Percentiles rank a stretch among this genome's conserved stretches.
Conservation (phyloP, 2,113 vertebrate genomes). For the Ptychochromis oligacanthus region DNA sequence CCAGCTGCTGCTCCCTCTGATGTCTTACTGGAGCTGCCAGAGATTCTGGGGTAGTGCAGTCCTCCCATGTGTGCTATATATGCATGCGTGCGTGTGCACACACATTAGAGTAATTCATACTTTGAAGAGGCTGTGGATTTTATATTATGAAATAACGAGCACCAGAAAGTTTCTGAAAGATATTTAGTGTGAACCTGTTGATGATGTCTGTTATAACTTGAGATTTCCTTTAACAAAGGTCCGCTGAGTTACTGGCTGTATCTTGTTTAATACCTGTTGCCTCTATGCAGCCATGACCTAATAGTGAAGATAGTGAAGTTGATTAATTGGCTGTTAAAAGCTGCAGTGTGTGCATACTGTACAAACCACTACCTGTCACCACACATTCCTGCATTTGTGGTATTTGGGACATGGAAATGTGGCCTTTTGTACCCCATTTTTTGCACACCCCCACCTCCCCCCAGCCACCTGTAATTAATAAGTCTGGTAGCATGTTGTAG, state of each 20-base stretch:
- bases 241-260: background rate
- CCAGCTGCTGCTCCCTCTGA: conserved; percentile 54
- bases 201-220: background rate
- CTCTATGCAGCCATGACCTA: background rate
- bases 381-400: background rate
- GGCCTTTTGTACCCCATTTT: too few species aligned
- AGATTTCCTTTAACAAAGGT: background rate
- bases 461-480: too few species aligned
- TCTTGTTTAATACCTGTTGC: background rate
- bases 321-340: background rate
- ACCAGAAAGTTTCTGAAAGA: background rate
- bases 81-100: background rate
- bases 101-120: background rate
- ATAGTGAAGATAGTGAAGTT: background rate
- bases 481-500: too few species aligned
- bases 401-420: background rate
- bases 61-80: background rate
- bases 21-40: conserved; percentile 56
- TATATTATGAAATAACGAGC: background rate
- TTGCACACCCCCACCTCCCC: too few species aligned
- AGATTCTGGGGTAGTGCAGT: background rate
- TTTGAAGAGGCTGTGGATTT: background rate
- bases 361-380: background rate
- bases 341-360: background rate
- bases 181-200: background rate